Evolutionary conservation across 2,888 invertebrate species (phyloP).

Genomic region (Sminthurinus aureus): DNA sequence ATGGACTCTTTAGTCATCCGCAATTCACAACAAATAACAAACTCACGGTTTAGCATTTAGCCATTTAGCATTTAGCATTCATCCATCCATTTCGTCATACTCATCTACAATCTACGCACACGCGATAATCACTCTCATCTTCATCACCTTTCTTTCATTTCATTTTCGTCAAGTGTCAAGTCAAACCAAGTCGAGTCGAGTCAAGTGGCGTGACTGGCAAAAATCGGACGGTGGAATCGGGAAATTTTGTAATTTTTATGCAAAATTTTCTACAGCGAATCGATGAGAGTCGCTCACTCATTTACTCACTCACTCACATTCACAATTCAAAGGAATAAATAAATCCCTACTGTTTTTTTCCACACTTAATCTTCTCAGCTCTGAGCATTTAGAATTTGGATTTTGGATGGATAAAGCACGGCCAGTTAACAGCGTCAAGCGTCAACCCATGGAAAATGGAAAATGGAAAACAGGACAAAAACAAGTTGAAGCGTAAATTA

Average conservation of each 20-base stretch:
- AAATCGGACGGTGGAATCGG: neutral
- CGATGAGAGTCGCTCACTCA: slow-evolving; percentile 5
- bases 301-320: too few species aligned
- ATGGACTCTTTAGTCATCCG: neutral
- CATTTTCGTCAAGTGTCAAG: neutral
- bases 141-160: neutral
- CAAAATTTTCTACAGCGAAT: slow-evolving; percentile 30
- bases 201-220: slow-evolving; percentile 17
- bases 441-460: too few species aligned
- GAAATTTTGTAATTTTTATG: slow-evolving; percentile 15
- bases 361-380: neutral
- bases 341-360: neutral
- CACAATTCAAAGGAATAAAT: neutral
- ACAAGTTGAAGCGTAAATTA: too few species aligned
- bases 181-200: neutral
- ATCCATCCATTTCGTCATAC: neutral
- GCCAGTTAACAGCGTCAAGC: too few species aligned
- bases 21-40: neutral
- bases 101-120: too few species aligned
- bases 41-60: too few species aligned
- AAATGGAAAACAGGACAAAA: too few species aligned
- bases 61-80: too few species aligned
- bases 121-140: neutral
- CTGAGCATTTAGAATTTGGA: too few species aligned
- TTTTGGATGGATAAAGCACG: too few species aligned